These are phyloP conservation scores for Palaemon carinicauda DNA, from an alignment of 1,140 invertebrate genomes.

Conservation along the genomic window DNA sequence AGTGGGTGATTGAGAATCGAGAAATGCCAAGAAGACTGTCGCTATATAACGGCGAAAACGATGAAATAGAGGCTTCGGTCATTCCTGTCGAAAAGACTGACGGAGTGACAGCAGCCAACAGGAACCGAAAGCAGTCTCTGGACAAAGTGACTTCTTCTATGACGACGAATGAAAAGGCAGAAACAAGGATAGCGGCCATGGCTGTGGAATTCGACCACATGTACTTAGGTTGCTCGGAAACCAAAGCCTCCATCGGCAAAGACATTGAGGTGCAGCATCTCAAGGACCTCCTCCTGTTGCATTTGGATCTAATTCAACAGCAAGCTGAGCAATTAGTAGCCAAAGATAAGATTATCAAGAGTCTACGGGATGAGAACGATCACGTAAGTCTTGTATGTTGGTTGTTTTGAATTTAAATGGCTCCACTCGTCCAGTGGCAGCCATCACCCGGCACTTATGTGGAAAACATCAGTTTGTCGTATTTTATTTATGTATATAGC, in stretches of 20 bases:
- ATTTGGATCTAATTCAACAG: conserved; percentile 46
- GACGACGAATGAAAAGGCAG: not conserved
- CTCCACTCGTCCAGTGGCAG: no score
- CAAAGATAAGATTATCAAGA: conserved; percentile 47
- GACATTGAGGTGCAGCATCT: conserved; percentile 49
- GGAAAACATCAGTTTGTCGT: no score
- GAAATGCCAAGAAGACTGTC: conserved; percentile 35
- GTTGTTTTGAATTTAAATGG: not conserved
- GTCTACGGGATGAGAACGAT: conserved; percentile 34
- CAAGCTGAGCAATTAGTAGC: conserved; percentile 35
- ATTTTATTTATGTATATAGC: no score
- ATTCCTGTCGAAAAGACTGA: not conserved
- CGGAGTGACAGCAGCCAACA: conserved; percentile 17
- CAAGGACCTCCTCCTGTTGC: conserved; percentile 33
- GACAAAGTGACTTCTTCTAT: not conserved
- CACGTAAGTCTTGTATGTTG: conserved; percentile 3
- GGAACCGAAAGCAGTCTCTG: not conserved
- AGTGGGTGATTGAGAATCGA: not conserved
- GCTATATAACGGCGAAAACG: conserved; percentile 41
- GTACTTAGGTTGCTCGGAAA: conserved; percentile 47
- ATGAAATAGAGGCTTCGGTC: conserved; percentile 28
- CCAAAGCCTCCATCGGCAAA: conserved; percentile 43
- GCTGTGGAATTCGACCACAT: conserved; percentile 49
- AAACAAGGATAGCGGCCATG: conserved; percentile 44
- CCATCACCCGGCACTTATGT: no score